Base-by-base conservation (phyloP, 2,888 invertebrate species). In the Pimpla rufipes region DNA sequence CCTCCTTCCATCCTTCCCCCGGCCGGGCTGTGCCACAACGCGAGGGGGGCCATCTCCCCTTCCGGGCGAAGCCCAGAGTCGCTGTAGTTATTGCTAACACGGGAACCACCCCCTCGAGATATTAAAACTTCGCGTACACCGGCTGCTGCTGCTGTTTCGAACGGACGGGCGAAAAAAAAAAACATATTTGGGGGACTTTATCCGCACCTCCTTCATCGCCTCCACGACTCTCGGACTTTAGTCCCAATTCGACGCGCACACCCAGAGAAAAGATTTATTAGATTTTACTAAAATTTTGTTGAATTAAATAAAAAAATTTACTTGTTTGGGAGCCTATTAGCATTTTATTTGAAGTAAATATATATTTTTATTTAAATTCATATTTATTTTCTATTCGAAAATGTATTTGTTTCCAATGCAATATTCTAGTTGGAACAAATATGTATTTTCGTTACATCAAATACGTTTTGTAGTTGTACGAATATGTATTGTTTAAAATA, bases 41-140 rank as follows among this genome's bases (percentile, higher is more conserved):
- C 79, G 87, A 87, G 90, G 88, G 87, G 84, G 79, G 29, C n/a
- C 81, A 87, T 85, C 87, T 88, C 88, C 88, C 84, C 83, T 68
- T 66, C 68, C 52, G 66, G 4, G 84, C 73, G 18, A 59, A 35
- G 45, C 59, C 45, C 73, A 29, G 85, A 85, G 88, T 83, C 85
- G 55, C 79, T 84, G 82, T 87, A 90, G 93, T 93, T 93, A 93
- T 93, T 92, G 92, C 92, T 87, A 89, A 89, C 90, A 90, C 89
- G 79, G 80, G 88, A 84, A 87, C 86, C 81, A 77, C 76, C 89
- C 90, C 89, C 85, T 88, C 85, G 89, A 82, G 90, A 93, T 93
- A 93, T 93, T 93, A 93, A 93, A 93, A 93, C 93, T 93, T 93
- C 93, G 89, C 85, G 16, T 62, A 87, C 90, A 88, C 90, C 90